Base-by-base conservation (phyloP, 2,113 vertebrate genomes). In the Nothocercus nigrocapillus region DNA sequence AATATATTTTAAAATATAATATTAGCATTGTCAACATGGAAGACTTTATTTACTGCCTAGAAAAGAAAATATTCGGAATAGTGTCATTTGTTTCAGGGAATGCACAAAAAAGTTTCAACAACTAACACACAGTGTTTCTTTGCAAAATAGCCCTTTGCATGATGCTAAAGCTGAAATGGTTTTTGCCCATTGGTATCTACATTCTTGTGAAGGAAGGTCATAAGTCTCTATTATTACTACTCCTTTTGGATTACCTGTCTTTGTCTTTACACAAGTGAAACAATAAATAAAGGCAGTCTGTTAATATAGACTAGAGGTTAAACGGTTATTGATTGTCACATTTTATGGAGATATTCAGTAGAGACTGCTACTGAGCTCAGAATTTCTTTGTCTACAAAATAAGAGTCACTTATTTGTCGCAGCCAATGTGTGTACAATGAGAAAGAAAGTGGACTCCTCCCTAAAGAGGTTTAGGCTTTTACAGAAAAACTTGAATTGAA, bases 11-110 rank as follows among this genome's bases (percentile, higher is more conserved):
- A 93, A 96, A 97, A 98, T 98, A 97, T 97, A 98, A 98, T 98
- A 98, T 98, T 98, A 97, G 98, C 98, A 98, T 98, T 98, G 98
- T 98, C 98, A 98, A 98, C 98, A 98, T 3, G 53, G 77, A 97
- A 97, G 94, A 78, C 96, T 95, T 95, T 98, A 98, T 98, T 97
- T 98, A 98, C 97, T 88, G 91, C 95, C 93, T 94, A 79, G 96
- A 93, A 97, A 92, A 97, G 96, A 97, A 98, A 98, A 98, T 97
- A 98, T 77, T 91, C 97, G 32, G 96, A 93, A 93, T 91, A 97
- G 96, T 97, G 96, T 96, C 94, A 89, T 97, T 98, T 98, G 98
- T 98, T 98, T 98, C 97, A 70, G 97, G 97, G 98, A 97, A 98
- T 95, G 98, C 97, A 95, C 53, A 94, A 97, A 97, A 93, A 97